Percentiles rank a stretch among this genome's conserved stretches.
These are phyloP conservation scores for Pseudomyrmex flavicornis DNA, from an alignment of 1,140 invertebrate genomes.

Conservation along the genomic window DNA sequence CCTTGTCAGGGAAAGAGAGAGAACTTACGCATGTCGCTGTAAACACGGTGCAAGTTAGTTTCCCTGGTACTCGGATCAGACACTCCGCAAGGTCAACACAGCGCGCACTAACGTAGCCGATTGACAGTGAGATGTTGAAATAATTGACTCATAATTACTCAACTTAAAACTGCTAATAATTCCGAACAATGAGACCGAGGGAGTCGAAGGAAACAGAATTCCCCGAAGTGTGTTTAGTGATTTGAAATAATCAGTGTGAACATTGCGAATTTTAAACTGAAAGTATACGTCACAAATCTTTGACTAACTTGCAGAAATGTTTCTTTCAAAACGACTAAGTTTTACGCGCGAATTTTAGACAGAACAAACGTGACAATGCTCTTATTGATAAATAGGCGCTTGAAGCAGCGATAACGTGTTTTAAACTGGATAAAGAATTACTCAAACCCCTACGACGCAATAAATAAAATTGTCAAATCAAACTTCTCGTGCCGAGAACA, in stretches of 20 bases:
- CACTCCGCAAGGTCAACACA: not conserved
- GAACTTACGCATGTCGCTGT: not conserved
- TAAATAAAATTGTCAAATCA: not conserved
- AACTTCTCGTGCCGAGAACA: not conserved
- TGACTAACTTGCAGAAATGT: slow-evolving; percentile 9
- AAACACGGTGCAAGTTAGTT: not conserved
- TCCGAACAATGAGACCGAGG: not conserved
- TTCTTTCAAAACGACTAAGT: not conserved
- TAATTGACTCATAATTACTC: not conserved
- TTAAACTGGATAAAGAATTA: not conserved
- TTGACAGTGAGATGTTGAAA: not conserved
- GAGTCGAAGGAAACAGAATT: not conserved
- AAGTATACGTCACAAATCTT: not conserved
- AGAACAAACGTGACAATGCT: not conserved
- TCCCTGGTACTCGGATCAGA: not conserved
- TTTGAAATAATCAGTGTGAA: slow-evolving; percentile 10
- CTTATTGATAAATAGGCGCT: not conserved
- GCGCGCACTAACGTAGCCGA: not conserved
- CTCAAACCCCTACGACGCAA: not conserved
- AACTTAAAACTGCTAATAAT: not conserved
- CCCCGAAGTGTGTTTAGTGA: slow-evolving; percentile 24
- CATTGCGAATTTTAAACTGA: not conserved
- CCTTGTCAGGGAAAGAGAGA: too few relatives aligned
- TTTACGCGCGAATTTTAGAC: slow-evolving; percentile 3
- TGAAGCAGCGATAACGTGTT: not conserved